Evolutionary conservation across 2,888 invertebrate genomes (phyloP), one percentile per base, ranked within the genome.

Genomic region (Yponomeuta sedellus): DNA sequence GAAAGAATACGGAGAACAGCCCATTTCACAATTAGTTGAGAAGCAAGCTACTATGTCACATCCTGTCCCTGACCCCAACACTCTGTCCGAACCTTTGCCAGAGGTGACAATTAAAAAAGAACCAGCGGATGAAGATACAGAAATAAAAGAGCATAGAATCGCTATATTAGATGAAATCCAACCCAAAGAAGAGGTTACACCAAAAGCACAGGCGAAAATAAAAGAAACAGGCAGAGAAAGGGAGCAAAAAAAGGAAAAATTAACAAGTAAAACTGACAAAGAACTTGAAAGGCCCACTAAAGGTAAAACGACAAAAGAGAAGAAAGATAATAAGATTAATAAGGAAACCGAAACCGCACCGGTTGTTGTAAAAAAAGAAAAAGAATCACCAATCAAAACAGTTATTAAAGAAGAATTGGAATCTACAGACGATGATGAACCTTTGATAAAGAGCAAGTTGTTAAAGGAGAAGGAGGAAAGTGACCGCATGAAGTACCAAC

Each of bases 371-470:
- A 74, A 76, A 20, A 69, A 66, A 39, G 71, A 73, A 68, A 69
- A 65, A 28, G 71, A 73, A 68, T 52, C 44, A 16, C 63, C 69
- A 25, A 68, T 78, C 10, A 81, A 81, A 75, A 77, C 78, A n/a
- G 69, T 78, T 12, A 77, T 83, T 34, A 86, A 86, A 73, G 81
- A 85, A 72, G 88, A 87, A 75, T 71, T 75, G 44, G 88, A 89
- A 72, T 88, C 86, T 52, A 88, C 84, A 1, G 90, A 90, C 71
- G 89, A 89, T 68, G 88, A 90, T 69, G 86, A 86, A 73, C 88
- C 88, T 16, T 76, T 88, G 52, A 88, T 89, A 64, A 88, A 88
- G 70, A 88, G 88, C 72, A 89, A 88, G 74, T 72, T 88, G 57
- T 75, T 86, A 56, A 89, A 89, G 74, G 86, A 88, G 74, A 86